Evolutionary conservation across 2,888 invertebrate species (phyloP).

Genomic region (Melanostoma scalare): DNA sequence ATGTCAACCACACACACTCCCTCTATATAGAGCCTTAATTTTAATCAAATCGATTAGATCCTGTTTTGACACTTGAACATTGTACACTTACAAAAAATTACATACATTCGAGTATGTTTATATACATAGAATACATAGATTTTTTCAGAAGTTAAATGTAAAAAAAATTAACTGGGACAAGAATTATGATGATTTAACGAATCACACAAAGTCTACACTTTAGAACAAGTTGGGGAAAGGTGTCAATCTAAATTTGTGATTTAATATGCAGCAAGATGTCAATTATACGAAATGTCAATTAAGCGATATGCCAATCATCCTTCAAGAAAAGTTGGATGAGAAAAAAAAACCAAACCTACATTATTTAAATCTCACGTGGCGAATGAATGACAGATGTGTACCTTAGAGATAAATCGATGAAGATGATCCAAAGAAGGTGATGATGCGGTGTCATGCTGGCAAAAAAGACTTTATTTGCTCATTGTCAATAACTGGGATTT

Average conservation of each 20-base stretch:
- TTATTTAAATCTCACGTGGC: slow-evolving; percentile 29
- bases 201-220: neutral
- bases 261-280: slow-evolving; percentile 32
- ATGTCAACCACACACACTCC: no score
- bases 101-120: no score
- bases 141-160: slow-evolving; percentile 10
- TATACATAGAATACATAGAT: neutral
- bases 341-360: slow-evolving; percentile 17
- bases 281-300: slow-evolving; percentile 38
- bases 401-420: neutral
- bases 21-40: no score
- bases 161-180: no score
- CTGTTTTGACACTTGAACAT: no score
- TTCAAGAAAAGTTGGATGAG: neutral
- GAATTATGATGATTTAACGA: neutral
- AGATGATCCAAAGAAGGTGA: neutral
- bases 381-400: slow-evolving; percentile 16
- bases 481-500: neutral
- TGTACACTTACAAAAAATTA: no score
- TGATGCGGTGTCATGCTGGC: neutral
- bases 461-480: neutral
- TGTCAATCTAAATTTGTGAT: slow-evolving; percentile 30
- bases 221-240: neutral
- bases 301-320: slow-evolving; percentile 29
- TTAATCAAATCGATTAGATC: no score